These are phyloP conservation scores for Dastarcus helophoroides DNA, from an alignment of 2,888 invertebrate genomes.

Conservation along the genomic window DNA sequence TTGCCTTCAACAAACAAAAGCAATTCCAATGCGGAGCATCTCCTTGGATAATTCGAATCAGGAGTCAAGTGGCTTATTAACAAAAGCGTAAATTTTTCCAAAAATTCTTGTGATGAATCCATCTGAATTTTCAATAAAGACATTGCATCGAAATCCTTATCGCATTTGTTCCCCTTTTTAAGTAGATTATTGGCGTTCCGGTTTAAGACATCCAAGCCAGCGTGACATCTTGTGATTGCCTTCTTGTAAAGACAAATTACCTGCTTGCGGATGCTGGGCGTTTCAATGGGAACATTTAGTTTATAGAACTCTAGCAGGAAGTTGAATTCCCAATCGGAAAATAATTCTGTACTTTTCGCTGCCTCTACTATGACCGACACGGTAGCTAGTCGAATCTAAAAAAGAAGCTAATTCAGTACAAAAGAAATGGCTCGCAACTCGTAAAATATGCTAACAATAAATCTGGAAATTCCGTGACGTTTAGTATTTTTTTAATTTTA, in stretches of 20 bases:
- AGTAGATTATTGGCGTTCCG: conserved; percentile 7
- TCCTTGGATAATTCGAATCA: conserved; percentile 27
- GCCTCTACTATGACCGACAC: conserved; percentile 62
- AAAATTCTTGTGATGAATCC: too few relatives aligned
- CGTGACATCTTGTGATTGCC: conserved; percentile 44
- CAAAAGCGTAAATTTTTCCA: conserved; percentile 15
- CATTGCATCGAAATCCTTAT: conserved; percentile 3
- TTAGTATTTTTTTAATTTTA: too few relatives aligned
- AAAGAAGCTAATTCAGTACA: too few relatives aligned
- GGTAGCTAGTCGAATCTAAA: conserved; percentile 54
- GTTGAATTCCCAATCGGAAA: conserved; percentile 49
- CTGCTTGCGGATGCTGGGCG: conserved; percentile 56
- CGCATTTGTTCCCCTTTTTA: conserved; percentile 2
- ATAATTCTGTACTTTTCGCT: conserved; percentile 58
- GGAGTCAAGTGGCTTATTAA: conserved; percentile 21
- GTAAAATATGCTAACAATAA: too few relatives aligned
- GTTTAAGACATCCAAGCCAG: conserved; percentile 33
- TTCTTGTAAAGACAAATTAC: conserved; percentile 60
- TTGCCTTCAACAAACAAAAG: conserved; percentile 19
- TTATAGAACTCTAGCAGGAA: conserved; percentile 50
- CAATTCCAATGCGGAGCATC: conserved; percentile 26
- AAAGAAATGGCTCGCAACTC: too few relatives aligned
- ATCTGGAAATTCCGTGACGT: too few relatives aligned
- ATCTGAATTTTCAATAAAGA: conserved; percentile 15
- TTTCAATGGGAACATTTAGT: conserved; percentile 58